phyloP scores from a whole-genome alignment of 92 coral and sea anemone species.

The Parazoanthus swiftii region DNA sequence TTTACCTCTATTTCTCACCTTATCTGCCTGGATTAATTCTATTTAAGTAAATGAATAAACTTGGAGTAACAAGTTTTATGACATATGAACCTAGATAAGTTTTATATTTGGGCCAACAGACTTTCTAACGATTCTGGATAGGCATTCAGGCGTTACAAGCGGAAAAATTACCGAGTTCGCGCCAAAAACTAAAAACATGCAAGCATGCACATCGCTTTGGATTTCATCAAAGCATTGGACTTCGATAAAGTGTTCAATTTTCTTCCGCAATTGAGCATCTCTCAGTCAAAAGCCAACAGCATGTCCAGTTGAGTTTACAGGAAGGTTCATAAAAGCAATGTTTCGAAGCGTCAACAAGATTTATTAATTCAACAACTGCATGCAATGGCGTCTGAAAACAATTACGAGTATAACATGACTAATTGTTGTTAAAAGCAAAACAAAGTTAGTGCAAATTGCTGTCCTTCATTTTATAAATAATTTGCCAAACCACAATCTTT shows the following conservation, averaged over 20 bases:
- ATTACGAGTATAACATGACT: constrained; percentile 11
- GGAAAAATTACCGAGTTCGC: constrained; percentile 34
- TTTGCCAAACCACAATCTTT: constrained; percentile 12
- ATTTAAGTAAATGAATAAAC: not conserved
- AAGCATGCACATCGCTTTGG: not conserved
- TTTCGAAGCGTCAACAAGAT: not conserved
- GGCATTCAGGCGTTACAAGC: constrained; percentile 14
- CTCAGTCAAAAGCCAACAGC: not conserved
- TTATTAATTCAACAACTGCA: constrained; percentile 26
- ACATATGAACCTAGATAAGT: not conserved
- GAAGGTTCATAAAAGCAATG: not conserved
- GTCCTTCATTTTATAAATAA: not conserved
- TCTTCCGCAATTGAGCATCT: not conserved
- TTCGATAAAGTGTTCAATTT: not conserved
- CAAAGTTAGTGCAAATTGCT: not conserved
- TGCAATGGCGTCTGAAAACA: constrained; percentile 11
- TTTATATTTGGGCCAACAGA: not conserved
- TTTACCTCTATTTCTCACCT: not conserved
- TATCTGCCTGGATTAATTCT: not conserved
- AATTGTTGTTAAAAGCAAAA: not conserved
- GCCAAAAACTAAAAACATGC: constrained; percentile 33
- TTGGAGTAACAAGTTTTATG: not conserved
- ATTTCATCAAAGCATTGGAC: not conserved
- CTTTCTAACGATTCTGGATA: not conserved
- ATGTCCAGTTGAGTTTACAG: not conserved